Evolutionary conservation across 2,113 vertebrate species (phyloP), one percentile per base, ranked within the genome.

Genomic region (Eretmochelys imbricata): DNA sequence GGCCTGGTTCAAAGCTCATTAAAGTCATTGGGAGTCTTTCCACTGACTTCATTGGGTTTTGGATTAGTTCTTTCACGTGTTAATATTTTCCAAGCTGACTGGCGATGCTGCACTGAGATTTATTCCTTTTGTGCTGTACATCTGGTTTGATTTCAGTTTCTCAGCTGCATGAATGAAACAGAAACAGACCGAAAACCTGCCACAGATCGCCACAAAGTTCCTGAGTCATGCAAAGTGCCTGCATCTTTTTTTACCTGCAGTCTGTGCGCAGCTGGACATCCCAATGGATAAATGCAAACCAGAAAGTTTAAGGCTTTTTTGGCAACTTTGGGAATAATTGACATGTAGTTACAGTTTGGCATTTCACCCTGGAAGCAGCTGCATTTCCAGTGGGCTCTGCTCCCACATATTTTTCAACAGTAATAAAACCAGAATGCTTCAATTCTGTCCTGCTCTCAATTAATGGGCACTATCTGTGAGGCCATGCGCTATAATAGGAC

Each of bases 301-400:
- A 65, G 48, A 87, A 91, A 84, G 48, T 51, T 59, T 88, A 51
- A 54, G 87, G 50, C 19, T 59, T 87, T 89, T 94, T 75, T 53
- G 85, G 76, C 54, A 86, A 84, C 53, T 84, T 82, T 85, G 53
- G 50, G 38, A 87, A 65, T 92, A 55, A 78, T 86, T 93, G 90
- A 25, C 51, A 89, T 90, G 38, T 51, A 76, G 51, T 93, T 69
- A 81, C 24, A 85, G 42, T 86, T 87, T 72, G 38, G 49, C 35
- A 80, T 91, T 90, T 96, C n/a, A 87, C 27, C 5, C n/a, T 92
- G 91, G 57, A 65, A 85, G 55, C 93, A 90, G 81, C 80, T 89
- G 9, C 54, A 46, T 94, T 94, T 96, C 46, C 83, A 35, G 38
- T n/a, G 84, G 57, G 48, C 53, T 80, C 55, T 76, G 57, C 24